These are phyloP conservation scores for Hoplias malabaricus DNA, from an alignment of 2,113 vertebrate genomes.

Conservation along the genomic window DNA sequence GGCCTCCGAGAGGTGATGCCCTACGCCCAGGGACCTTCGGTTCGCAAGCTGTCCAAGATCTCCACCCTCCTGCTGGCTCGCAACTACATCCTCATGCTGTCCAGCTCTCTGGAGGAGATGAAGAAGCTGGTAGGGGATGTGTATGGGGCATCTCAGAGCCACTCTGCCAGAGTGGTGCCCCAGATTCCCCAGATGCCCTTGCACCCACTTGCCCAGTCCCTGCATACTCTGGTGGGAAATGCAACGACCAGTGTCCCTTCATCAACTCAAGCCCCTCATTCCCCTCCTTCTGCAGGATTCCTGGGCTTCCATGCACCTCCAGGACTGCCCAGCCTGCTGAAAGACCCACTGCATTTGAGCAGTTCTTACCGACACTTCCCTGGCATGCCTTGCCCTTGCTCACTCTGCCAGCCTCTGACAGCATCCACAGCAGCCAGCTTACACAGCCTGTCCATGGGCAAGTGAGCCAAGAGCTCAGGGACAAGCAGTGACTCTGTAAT, in stretches of 20 bases:
- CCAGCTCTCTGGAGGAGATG: constrained; percentile 82
- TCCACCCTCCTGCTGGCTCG: constrained; percentile 79
- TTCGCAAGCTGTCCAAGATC: constrained; percentile 84
- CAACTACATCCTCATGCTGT: constrained; percentile 84
- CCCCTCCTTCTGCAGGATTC: constrained; percentile 66
- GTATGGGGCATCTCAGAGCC: constrained; percentile 63
- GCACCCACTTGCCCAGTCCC: constrained; percentile 72
- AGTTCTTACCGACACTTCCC: constrained; percentile 75
- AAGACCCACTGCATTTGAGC: constrained; percentile 71
- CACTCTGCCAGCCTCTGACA: constrained; percentile 75
- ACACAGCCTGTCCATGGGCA: constrained; percentile 73
- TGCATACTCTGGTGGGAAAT: constrained; percentile 69
- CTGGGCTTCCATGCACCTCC: constrained; percentile 68
- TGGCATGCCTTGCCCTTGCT: constrained; percentile 76
- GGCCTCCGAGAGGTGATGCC: constrained; percentile 83
- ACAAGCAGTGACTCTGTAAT: constrained; percentile 18
- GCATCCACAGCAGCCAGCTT: constrained; percentile 66
- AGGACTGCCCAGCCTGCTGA: constrained; percentile 65
- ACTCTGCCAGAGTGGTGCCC: constrained; percentile 54
- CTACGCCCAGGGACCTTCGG: constrained; percentile 78
- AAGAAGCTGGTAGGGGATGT: constrained; percentile 79
- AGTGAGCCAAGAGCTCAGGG: constrained; percentile 58
- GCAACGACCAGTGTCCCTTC: constrained; percentile 37
- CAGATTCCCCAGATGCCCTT: constrained; percentile 64
- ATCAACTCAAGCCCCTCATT: constrained; percentile 58